These are phyloP conservation scores for Pyxicephalus adspersus DNA, from an alignment of 2,113 vertebrate species.

Conservation along the genomic window DNA sequence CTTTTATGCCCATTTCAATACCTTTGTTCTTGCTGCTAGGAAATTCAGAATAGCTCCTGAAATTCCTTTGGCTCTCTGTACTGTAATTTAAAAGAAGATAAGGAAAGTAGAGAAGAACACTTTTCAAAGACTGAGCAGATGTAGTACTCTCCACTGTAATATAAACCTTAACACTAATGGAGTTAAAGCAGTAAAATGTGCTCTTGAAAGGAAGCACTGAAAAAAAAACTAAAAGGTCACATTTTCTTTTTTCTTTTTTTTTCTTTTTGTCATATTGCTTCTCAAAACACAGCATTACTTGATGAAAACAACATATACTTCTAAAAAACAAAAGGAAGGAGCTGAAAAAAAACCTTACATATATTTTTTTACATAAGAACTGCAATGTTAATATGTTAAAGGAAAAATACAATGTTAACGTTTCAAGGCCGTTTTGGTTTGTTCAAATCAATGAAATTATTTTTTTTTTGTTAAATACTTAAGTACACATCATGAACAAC, in stretches of 20 bases:
- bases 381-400: too few relatives aligned
- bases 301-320: slow-evolving; percentile 23
- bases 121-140: slow-evolving; percentile 55
- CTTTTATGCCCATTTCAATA: slow-evolving; percentile 54
- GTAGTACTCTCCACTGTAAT: slow-evolving; percentile 56
- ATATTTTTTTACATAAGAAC: too few relatives aligned
- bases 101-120: slow-evolving; percentile 51
- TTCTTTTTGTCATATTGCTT: slow-evolving; percentile 21
- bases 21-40: slow-evolving; percentile 58
- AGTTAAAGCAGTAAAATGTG: slow-evolving; percentile 53
- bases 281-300: slow-evolving; percentile 18
- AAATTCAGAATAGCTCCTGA: slow-evolving; percentile 48
- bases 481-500: too few relatives aligned
- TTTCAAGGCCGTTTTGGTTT: too few relatives aligned
- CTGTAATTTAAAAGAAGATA: slow-evolving; percentile 56
- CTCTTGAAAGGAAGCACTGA: slow-evolving; percentile 47
- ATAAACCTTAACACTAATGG: slow-evolving; percentile 58
- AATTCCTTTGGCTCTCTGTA: slow-evolving; percentile 59
- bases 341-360: too few relatives aligned
- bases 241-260: slow-evolving; percentile 26
- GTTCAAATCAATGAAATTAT: too few relatives aligned
- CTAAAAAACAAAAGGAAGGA: not conserved
- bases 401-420: too few relatives aligned
- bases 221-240: slow-evolving; percentile 50
- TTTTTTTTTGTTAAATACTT: too few relatives aligned